A percentile compares a stretch with the other conserved stretches of the same genome.
These are phyloP conservation scores for Sula dactylatra DNA, from an alignment of 2,113 vertebrate species.

Conservation along the genomic window DNA sequence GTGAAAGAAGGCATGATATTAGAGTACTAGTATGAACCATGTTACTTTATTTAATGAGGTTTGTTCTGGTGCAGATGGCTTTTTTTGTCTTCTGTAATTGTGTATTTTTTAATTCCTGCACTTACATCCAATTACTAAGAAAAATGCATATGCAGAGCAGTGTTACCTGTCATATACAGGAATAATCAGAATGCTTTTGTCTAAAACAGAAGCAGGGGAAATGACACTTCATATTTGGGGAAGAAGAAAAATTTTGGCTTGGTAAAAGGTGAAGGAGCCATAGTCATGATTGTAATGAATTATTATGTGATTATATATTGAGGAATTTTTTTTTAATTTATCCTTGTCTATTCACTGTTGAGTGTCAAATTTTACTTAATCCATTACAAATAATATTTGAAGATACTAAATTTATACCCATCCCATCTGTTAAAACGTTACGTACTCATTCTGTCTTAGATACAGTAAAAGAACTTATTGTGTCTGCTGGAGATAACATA, in stretches of 20 bases:
- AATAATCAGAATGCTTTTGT: not conserved
- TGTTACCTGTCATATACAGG: not conserved
- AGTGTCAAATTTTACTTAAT: not conserved
- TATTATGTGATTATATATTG: not conserved
- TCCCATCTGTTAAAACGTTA: not conserved
- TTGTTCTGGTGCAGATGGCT: not conserved
- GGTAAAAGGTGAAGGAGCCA: not conserved
- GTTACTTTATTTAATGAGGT: not conserved
- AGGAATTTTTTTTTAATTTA: not conserved
- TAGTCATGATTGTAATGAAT: not conserved
- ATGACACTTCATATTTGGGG: not conserved
- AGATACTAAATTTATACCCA: not conserved
- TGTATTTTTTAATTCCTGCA: not conserved
- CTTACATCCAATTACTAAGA: not conserved
- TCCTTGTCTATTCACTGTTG: not conserved
- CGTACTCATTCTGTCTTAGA: not conserved
- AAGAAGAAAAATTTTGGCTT: not conserved
- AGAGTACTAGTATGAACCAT: not conserved
- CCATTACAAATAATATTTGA: not conserved
- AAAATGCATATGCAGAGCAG: not conserved
- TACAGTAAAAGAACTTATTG: slow-evolving; percentile 69
- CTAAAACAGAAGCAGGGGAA: not conserved
- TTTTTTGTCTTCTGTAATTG: not conserved
- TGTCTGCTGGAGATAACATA: slow-evolving; percentile 71
- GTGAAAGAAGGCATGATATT: not conserved